These are phyloP conservation scores for Apodemus agrarius DNA, from an alignment of 2,797 vertebrate species.

Conservation along the genomic window DNA sequence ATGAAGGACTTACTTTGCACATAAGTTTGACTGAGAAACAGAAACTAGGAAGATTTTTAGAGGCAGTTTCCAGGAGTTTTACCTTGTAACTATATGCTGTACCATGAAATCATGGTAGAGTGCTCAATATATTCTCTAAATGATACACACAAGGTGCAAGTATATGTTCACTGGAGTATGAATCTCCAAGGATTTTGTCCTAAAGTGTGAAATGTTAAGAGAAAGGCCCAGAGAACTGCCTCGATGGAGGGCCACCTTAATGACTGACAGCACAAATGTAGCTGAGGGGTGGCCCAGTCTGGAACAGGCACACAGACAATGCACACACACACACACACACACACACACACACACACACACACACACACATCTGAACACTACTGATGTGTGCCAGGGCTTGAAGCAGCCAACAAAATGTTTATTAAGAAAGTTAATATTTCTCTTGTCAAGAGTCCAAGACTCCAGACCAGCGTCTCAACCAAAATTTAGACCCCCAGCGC, in stretches of 20 bases:
- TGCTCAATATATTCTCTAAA: background rate
- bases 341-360: background rate
- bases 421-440: constrained; percentile 23
- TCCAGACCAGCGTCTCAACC: background rate
- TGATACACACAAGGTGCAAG: constrained; percentile 14
- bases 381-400: background rate
- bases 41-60: background rate
- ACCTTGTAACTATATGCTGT: background rate
- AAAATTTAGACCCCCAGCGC: background rate
- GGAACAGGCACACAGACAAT: background rate
- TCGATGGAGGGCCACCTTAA: background rate
- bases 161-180: background rate
- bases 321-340: background rate
- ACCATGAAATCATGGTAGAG: background rate
- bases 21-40: background rate
- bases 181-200: background rate
- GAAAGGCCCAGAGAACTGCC: background rate
- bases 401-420: background rate
- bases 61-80: constrained; percentile 1
- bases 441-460: background rate
- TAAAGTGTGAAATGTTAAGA: background rate
- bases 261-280: background rate
- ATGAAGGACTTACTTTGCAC: background rate
- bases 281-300: background rate
- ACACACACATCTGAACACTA: background rate